Evolutionary conservation across 1,140 invertebrate genomes (phyloP), one percentile per base, ranked within the genome.

Genomic region (Theocolax elegans): DNA sequence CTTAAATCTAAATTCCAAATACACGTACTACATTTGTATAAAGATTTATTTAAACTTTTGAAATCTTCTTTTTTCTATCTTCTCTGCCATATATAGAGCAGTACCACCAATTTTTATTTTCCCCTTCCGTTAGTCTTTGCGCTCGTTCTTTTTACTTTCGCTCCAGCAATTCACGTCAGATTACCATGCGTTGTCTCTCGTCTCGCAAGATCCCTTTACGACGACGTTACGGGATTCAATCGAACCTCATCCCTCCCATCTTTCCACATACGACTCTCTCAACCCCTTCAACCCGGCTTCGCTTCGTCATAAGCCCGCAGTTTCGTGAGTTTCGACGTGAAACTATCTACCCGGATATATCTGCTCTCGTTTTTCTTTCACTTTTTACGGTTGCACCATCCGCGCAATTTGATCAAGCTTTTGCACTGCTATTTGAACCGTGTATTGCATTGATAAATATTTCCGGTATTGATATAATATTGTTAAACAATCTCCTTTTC

Each of bases 191-290:
- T 80, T 81, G 80, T 77, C 79, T 80, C 74, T 68, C 71, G 59
- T 79, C 74, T 74, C 62, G 60, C 68, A 48, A 67, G 64, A 76
- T 76, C 77, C 78, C 75, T 82, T 83, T 83, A 83, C 79, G 81
- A 81, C 74, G 72, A 74, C 77, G 76, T 79, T 80, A 79, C 78
- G 76, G 65, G 78, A 83, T 83, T 79, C 74, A 77, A 80, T 79
- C 75, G 77, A 76, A 72, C 71, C 59, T 72, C 19, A 27, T 58
- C 51, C 49, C 49, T 58, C 35, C 64, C 65, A 46, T 49, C 54
- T 53, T 70, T 69, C 69, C 49, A 40, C 23, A 31, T 13, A 17
- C 21, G 23, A 9, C 17, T 13, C n/a, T n/a, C 31, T 25, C 49
- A 68, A 68, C 67, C 67, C 67, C 58, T 60, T 62, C 58, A 15